Conservation (phyloP, 2,797 vertebrate genomes). For the Rhinogobio ventralis region DNA sequence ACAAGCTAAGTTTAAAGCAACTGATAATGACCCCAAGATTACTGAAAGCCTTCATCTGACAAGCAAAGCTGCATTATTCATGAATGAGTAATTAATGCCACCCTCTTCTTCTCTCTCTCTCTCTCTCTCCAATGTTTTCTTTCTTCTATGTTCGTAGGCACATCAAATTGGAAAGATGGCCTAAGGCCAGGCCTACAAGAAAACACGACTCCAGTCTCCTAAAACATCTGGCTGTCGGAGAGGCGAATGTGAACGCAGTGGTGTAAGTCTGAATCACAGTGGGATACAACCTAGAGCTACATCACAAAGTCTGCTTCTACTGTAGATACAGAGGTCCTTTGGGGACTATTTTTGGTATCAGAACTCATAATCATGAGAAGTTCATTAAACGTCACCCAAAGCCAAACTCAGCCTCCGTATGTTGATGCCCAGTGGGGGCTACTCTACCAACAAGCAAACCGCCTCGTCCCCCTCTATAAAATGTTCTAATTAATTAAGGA, state of each 20-base stretch:
- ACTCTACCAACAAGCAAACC: not conserved
- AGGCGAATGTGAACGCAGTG: not conserved
- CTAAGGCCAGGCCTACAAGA: constrained; percentile 20
- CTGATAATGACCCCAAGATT: constrained; percentile 8
- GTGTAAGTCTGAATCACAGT: constrained; percentile 7
- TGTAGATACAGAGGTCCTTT: constrained; percentile 33
- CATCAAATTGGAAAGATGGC: constrained; percentile 25
- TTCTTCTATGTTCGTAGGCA: constrained; percentile 5
- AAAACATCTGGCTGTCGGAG: constrained; percentile 40
- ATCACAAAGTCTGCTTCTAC: constrained; percentile 14
- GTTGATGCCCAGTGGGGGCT: constrained; percentile 10
- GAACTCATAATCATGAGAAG: constrained; percentile 35
- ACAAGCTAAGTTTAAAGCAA: constrained; percentile 5
- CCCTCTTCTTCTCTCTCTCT: not conserved
- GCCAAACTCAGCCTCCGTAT: constrained; percentile 38
- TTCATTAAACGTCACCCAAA: constrained; percentile 61
- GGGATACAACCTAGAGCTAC: constrained; percentile 34
- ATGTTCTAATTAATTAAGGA: not conserved
- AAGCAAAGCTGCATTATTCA: constrained; percentile 36
- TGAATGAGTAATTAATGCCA: not conserved
- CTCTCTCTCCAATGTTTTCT: not conserved
- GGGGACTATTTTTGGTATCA: constrained; percentile 42
- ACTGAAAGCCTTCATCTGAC: constrained; percentile 27
- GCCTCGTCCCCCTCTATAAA: not conserved
- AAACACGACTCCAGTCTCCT: constrained; percentile 20